These are phyloP conservation scores for Petroica traversi DNA, from an alignment of 2,113 vertebrate genomes.

Conservation along the genomic window DNA sequence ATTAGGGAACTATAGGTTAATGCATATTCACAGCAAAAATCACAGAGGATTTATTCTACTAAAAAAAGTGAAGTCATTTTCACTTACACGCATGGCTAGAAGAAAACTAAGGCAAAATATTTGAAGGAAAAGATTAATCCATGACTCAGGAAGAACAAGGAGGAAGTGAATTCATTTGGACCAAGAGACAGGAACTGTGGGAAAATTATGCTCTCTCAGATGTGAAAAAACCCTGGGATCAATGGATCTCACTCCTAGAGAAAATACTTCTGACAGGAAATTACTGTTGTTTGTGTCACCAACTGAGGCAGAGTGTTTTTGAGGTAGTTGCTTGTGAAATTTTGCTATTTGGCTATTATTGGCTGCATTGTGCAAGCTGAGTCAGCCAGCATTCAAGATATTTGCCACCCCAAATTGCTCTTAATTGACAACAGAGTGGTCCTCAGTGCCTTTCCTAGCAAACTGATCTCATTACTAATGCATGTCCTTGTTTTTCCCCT, in stretches of 20 bases:
- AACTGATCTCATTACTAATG: constrained; percentile 29
- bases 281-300: not conserved
- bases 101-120: not conserved
- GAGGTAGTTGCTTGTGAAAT: not conserved
- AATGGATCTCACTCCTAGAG: not conserved
- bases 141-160: not conserved
- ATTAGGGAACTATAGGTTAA: not conserved
- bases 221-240: not conserved
- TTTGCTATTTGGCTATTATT: not conserved
- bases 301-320: not conserved
- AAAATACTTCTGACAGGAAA: not conserved
- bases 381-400: constrained; percentile 10
- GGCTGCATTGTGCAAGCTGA: not conserved
- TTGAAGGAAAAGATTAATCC: not conserved
- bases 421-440: constrained; percentile 14
- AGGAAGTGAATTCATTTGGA: not conserved
- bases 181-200: not conserved
- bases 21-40: not conserved
- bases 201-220: not conserved
- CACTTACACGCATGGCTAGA: not conserved
- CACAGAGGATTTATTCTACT: not conserved
- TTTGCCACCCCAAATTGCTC: not conserved
- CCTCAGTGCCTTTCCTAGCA: not conserved
- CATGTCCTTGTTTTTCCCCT: not conserved
- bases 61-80: not conserved